Evolutionary conservation across 1,140 invertebrate genomes (phyloP).

Genomic region (Paralvinella palmiformis): DNA sequence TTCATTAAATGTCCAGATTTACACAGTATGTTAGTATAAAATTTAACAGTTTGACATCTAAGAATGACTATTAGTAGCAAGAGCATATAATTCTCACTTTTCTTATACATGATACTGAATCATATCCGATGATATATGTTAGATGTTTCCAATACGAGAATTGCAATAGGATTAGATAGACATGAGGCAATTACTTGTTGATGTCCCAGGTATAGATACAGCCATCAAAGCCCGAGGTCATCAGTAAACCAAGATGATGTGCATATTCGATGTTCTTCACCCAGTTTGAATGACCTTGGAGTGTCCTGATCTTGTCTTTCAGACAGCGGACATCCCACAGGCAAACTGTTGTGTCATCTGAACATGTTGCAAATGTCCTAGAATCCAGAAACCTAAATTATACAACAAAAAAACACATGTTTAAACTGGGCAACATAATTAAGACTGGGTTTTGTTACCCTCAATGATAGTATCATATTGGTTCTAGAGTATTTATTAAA

Average conservation of each 20-base stretch:
- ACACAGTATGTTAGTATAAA: too few relatives aligned
- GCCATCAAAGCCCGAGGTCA: constrained; percentile 88
- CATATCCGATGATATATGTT: too few relatives aligned
- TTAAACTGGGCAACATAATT: not conserved
- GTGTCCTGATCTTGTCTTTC: constrained; percentile 61
- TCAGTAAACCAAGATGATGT: constrained; percentile 71
- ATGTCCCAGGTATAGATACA: constrained; percentile 93
- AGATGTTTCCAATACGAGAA: too few relatives aligned
- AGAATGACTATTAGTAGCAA: too few relatives aligned
- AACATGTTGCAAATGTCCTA: constrained; percentile 84
- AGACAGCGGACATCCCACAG: constrained; percentile 86
- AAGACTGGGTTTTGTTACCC: too few relatives aligned
- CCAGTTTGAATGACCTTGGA: constrained; percentile 88
- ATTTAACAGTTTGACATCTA: too few relatives aligned
- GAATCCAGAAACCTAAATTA: constrained; percentile 74
- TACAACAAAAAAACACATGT: not conserved
- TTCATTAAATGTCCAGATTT: too few relatives aligned
- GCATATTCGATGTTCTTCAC: constrained; percentile 95
- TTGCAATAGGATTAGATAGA: not conserved
- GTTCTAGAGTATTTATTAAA: too few relatives aligned
- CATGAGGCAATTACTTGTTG: constrained; percentile 64
- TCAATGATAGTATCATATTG: too few relatives aligned
- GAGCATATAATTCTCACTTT: too few relatives aligned
- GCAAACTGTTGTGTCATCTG: constrained; percentile 85
- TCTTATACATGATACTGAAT: too few relatives aligned